Conservation (phyloP, 2,797 vertebrate species). For the Muscicapa striata region DNA sequence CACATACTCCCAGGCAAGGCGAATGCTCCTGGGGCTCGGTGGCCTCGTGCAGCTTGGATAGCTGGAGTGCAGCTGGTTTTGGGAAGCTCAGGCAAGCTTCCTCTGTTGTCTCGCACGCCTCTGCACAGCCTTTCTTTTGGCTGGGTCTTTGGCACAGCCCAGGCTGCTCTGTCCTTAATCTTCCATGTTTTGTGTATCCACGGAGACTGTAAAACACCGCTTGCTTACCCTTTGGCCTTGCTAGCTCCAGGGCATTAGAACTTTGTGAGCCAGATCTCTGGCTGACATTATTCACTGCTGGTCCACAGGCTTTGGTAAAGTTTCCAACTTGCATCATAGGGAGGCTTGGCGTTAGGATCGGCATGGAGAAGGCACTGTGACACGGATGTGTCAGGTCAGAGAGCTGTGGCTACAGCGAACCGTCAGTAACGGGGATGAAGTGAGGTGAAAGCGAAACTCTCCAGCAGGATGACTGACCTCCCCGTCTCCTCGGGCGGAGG, state of each 20-base stretch:
- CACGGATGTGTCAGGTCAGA: neutral
- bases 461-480: fast-evolving
- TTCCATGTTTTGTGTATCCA: neutral
- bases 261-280: neutral
- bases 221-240: neutral
- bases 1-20: slow-evolving; percentile 35
- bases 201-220: neutral
- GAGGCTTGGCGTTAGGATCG: neutral
- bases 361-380: neutral
- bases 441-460: neutral
- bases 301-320: neutral
- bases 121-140: slow-evolving; percentile 31
- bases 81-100: slow-evolving; percentile 56
- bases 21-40: slow-evolving; percentile 35
- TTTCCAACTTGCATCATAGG: neutral
- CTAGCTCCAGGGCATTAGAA: neutral
- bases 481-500: neutral
- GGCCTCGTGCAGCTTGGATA: slow-evolving; percentile 12
- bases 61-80: slow-evolving; percentile 41
- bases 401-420: neutral
- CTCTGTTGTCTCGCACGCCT: neutral
- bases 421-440: neutral
- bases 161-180: slow-evolving; percentile 28
- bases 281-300: neutral
- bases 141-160: slow-evolving; percentile 49